These are phyloP conservation scores for Misgurnus anguillicaudatus DNA, from an alignment of 2,113 vertebrate species.

Conservation along the genomic window DNA sequence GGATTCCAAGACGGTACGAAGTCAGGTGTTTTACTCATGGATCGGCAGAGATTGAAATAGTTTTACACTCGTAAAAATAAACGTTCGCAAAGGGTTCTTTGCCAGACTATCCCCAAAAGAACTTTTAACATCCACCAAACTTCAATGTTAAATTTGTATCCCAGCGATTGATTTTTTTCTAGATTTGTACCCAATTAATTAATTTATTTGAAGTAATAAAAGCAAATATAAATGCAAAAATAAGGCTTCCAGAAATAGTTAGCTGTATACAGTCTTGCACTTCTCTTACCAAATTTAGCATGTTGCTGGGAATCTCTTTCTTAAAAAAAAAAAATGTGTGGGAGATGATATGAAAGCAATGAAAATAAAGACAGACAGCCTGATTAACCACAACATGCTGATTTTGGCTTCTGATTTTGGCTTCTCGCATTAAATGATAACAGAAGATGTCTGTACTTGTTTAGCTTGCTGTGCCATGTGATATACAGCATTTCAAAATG, in stretches of 20 bases:
- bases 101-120: too few relatives aligned
- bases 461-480: conserved; percentile 36
- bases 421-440: conserved; percentile 22
- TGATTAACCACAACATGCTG: conserved; percentile 37
- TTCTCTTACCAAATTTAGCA: conserved; percentile 8
- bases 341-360: conserved; percentile 1
- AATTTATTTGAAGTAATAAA: too few relatives aligned
- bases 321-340: background rate
- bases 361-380: conserved; percentile 9
- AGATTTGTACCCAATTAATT: too few relatives aligned
- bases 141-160: too few relatives aligned
- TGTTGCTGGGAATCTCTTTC: background rate
- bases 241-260: background rate
- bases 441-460: conserved; percentile 34
- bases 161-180: too few relatives aligned
- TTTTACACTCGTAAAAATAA: too few relatives aligned
- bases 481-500: conserved; percentile 32
- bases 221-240: background rate
- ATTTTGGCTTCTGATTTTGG: conserved; percentile 29
- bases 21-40: too few relatives aligned
- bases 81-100: too few relatives aligned
- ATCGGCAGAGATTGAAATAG: too few relatives aligned
- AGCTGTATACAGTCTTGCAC: background rate
- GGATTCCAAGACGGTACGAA: too few relatives aligned
- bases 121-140: too few relatives aligned